Conservation (phyloP, 2,113 vertebrate genomes). For the Colossoma macropomum region DNA sequence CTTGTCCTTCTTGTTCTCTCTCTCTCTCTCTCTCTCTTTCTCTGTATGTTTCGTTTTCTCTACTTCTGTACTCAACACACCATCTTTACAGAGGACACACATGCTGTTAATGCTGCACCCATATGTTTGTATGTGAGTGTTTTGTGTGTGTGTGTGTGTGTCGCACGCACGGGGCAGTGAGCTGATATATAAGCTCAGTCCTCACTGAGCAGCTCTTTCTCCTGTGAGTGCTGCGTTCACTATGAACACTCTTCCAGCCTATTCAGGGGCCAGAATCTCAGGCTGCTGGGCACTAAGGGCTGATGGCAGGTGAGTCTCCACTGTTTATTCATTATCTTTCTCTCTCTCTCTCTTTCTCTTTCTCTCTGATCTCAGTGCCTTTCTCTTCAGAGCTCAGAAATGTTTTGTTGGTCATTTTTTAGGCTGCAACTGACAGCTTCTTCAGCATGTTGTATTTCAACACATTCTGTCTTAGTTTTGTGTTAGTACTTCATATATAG, state of each 20-base stretch:
- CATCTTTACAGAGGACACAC: constrained; percentile 56
- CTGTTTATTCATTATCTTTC: neutral
- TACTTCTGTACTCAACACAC: neutral
- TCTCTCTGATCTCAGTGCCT: neutral
- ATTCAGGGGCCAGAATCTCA: constrained; percentile 88
- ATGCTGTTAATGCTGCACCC: constrained; percentile 34
- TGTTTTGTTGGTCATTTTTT: neutral
- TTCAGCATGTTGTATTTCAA: neutral
- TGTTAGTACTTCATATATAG: neutral
- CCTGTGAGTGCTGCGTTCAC: constrained; percentile 43
- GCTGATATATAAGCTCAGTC: constrained; percentile 41
- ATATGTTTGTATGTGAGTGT: constrained; percentile 23
- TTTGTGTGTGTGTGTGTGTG: neutral
- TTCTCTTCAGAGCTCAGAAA: neutral
- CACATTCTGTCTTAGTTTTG: neutral
- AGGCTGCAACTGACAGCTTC: neutral
- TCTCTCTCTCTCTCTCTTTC: constrained; percentile 32
- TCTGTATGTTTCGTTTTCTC: constrained; percentile 14
- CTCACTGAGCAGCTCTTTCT: constrained; percentile 44
- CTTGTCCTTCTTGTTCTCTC: constrained; percentile 28
- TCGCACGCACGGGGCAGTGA: constrained; percentile 44
- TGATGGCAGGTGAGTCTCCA: constrained; percentile 84
- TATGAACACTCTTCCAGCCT: constrained; percentile 85
- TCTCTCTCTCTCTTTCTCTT: neutral
- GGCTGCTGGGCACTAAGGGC: constrained; percentile 88